Evolutionary conservation across 2,888 invertebrate genomes (phyloP).

Genomic region (Macroteleia sp.): DNA sequence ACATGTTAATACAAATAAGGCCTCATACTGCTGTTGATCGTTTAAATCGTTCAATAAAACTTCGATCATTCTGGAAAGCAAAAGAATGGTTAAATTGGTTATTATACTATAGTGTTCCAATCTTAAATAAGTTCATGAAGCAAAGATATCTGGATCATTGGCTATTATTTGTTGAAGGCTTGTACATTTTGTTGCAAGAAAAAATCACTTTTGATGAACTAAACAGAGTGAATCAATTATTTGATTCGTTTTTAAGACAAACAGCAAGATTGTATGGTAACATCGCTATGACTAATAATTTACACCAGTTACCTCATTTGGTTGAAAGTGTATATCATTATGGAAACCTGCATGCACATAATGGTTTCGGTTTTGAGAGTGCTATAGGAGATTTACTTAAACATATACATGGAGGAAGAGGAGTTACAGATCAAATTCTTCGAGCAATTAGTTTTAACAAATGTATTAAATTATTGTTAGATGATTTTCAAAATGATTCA

Average conservation of each 20-base stretch:
- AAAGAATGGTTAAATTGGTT: conserved; percentile 7
- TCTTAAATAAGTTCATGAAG: background rate
- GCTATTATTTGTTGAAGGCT: background rate
- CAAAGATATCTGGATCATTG: background rate
- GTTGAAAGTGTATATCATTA: no score
- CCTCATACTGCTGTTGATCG: background rate
- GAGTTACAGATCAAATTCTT: no score
- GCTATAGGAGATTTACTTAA: no score
- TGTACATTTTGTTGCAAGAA: background rate
- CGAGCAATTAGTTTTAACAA: no score
- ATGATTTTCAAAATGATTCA: no score
- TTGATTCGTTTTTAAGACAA: background rate
- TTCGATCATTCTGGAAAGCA: background rate
- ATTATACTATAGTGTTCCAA: background rate
- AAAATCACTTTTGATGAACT: background rate
- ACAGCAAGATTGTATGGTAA: background rate
- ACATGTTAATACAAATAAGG: background rate
- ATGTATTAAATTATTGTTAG: no score
- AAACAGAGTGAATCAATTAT: background rate
- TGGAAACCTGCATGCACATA: no score
- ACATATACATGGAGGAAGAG: no score
- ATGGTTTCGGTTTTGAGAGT: no score
- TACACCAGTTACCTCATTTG: no score
- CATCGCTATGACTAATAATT: no score
- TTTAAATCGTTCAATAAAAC: background rate